Evolutionary conservation across 2,888 invertebrate genomes (phyloP).

Genomic region (Coecobrya sp.): DNA sequence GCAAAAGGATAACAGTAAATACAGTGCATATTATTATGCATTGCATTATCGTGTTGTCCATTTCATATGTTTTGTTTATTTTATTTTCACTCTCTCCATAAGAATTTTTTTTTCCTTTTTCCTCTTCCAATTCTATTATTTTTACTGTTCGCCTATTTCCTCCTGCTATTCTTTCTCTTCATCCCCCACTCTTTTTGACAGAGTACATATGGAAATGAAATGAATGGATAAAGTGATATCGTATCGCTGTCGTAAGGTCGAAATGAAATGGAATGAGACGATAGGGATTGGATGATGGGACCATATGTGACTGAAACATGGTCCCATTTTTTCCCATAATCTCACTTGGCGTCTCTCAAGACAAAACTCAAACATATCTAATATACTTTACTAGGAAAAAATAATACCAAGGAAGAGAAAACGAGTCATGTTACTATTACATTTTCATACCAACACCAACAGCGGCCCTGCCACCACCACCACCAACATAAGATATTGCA

Average conservation of each 20-base stretch:
- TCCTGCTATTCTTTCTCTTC: background rate
- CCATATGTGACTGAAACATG: constrained; percentile 82
- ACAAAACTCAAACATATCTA: constrained; percentile 69
- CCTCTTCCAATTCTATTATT: constrained; percentile 6
- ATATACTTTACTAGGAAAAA: constrained; percentile 48
- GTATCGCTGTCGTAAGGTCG: constrained; percentile 73
- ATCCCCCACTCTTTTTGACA: constrained; percentile 61
- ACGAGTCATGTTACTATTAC: constrained; percentile 50
- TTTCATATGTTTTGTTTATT: constrained; percentile 9
- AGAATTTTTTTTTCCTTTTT: background rate
- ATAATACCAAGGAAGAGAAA: background rate
- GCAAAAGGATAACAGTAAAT: background rate
- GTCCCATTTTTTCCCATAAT: constrained; percentile 78
- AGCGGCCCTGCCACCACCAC: background rate
- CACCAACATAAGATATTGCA: constrained; percentile 60
- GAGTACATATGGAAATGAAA: constrained; percentile 80
- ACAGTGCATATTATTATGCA: constrained; percentile 38
- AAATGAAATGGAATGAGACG: constrained; percentile 78
- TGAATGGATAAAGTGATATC: constrained; percentile 81
- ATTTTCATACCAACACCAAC: constrained; percentile 48
- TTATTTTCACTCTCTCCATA: constrained; percentile 20
- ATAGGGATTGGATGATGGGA: constrained; percentile 77
- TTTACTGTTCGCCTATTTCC: background rate
- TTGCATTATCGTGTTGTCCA: constrained; percentile 25
- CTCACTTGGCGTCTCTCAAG: constrained; percentile 71